A percentile compares a stretch with the other conserved stretches of the same genome.
Evolutionary conservation across 2,797 vertebrate species (phyloP).

Genomic region (Kryptopterus vitreolus): DNA sequence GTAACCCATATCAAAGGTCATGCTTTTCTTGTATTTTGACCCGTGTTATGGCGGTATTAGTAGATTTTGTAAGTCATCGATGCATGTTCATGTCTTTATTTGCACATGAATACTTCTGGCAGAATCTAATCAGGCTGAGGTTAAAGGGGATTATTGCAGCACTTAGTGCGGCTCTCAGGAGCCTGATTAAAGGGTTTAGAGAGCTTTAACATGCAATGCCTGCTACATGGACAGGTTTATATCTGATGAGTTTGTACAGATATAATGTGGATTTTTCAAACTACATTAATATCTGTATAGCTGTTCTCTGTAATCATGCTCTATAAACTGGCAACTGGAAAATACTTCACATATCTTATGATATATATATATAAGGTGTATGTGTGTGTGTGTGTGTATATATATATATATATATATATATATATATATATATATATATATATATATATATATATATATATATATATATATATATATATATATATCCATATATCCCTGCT

Average conservation of each 20-base stretch:
- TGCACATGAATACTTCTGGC: conserved; percentile 43
- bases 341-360: not conserved
- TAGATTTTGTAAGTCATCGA: conserved; percentile 32
- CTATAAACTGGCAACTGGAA: not conserved
- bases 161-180: conserved; percentile 44
- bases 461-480: no score
- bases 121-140: conserved; percentile 53
- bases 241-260: conserved; percentile 29
- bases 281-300: not conserved
- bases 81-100: conserved; percentile 40
- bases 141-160: conserved; percentile 52
- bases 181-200: conserved; percentile 54
- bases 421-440: no score
- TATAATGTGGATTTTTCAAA: conserved; percentile 15
- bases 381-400: no score
- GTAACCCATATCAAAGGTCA: conserved; percentile 2
- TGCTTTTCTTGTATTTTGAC: not conserved
- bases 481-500: not conserved
- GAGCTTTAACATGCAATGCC: conserved; percentile 45
- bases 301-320: not conserved
- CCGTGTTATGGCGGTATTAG: conserved; percentile 29
- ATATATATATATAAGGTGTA: no score
- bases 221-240: conserved; percentile 45
- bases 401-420: no score
- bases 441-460: no score